Percentiles rank a stretch among this genome's conserved stretches.
phyloP scores from a whole-genome alignment of 2,113 vertebrate genomes.

The Galeopterus variegatus region DNA sequence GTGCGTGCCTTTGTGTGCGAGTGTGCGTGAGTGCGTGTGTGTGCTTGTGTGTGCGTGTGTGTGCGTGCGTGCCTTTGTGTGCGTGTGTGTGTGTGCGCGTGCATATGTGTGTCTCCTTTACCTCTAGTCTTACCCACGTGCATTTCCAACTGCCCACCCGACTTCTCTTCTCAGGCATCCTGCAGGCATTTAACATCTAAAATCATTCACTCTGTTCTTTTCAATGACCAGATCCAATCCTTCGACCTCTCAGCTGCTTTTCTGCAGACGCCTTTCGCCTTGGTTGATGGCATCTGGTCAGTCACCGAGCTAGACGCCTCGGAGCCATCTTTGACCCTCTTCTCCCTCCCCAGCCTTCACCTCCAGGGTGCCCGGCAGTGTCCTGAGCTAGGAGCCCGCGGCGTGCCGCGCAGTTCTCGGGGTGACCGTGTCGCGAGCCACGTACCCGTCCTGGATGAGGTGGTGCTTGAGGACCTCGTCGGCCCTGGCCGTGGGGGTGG shows the following conservation, averaged over 20 bases:
- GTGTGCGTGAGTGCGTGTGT: too few species aligned
- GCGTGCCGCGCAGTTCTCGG: not conserved
- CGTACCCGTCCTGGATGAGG: constrained; percentile 97
- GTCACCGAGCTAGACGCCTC: not conserved
- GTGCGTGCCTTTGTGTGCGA: too few species aligned
- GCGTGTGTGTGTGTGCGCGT: too few species aligned
- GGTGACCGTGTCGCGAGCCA: too few species aligned
- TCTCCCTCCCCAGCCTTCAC: not conserved
- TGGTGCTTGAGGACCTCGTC: constrained; percentile 97
- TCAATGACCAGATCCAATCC: not conserved
- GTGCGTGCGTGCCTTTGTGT: too few species aligned
- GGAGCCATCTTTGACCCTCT: not conserved
- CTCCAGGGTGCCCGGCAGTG: not conserved
- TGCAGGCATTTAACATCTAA: not conserved
- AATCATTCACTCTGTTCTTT: not conserved
- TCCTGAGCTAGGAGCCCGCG: not conserved
- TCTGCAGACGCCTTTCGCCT: not conserved
- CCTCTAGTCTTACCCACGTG: not conserved
- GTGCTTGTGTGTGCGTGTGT: too few species aligned
- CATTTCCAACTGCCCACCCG: not conserved
- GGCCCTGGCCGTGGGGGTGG: constrained; percentile 94
- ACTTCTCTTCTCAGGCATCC: not conserved
- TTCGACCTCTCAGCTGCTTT: not conserved
- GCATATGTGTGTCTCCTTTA: not conserved
- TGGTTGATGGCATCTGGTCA: not conserved